These are phyloP conservation scores for Philantomba maxwellii DNA, from an alignment of 2,113 vertebrate species.

Conservation along the genomic window DNA sequence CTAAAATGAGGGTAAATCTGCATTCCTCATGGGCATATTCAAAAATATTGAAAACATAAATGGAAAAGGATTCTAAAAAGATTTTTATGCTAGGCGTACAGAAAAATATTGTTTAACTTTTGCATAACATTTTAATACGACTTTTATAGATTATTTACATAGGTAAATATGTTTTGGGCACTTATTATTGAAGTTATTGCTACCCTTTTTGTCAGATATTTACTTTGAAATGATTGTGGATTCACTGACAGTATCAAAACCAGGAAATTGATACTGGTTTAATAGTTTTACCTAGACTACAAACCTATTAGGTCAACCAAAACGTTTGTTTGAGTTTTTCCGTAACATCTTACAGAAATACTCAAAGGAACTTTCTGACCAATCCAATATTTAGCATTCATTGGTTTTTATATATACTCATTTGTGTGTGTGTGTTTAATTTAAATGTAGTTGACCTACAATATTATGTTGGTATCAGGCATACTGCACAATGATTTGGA, in stretches of 20 bases:
- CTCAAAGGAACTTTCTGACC: background rate
- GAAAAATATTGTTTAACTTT: background rate
- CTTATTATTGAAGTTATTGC: background rate
- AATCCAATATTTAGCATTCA: background rate
- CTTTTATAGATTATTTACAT: background rate
- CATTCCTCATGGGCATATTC: background rate
- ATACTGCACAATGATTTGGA: background rate
- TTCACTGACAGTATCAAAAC: background rate
- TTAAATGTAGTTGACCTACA: background rate
- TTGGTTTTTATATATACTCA: background rate
- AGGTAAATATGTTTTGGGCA: background rate
- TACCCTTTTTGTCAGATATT: background rate
- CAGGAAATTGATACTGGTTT: background rate
- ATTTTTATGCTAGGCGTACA: background rate
- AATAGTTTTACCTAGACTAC: background rate
- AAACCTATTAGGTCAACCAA: background rate
- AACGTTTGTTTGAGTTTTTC: background rate
- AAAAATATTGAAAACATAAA: conserved; percentile 5
- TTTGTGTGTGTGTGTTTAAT: background rate
- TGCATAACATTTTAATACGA: background rate
- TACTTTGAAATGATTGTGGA: conserved; percentile 1
- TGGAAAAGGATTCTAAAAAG: background rate
- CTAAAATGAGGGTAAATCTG: background rate
- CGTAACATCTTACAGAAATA: background rate
- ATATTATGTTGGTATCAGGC: background rate